Evolutionary conservation across 2,113 vertebrate genomes (phyloP).

Genomic region (Eptatretus burgeri): DNA sequence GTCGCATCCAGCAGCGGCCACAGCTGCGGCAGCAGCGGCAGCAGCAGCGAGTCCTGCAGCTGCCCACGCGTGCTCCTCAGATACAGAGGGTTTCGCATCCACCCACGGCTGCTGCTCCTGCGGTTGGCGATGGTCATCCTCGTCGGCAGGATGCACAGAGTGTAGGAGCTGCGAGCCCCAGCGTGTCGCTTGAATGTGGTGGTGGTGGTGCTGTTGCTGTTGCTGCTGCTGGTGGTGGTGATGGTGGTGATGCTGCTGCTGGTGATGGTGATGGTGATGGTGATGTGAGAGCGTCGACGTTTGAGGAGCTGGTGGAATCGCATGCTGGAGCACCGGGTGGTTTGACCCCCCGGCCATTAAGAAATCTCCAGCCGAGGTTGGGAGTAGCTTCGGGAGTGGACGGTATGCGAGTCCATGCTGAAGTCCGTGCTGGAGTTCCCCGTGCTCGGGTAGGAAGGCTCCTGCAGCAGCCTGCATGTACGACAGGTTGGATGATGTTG

Average conservation of each 20-base stretch:
- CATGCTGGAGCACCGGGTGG: too few relatives aligned
- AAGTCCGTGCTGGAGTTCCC: too few relatives aligned
- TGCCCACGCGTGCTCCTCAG: background rate
- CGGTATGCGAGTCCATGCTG: too few relatives aligned
- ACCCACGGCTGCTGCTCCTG: background rate
- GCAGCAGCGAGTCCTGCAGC: background rate
- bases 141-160: background rate
- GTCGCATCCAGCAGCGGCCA: background rate
- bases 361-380: too few relatives aligned
- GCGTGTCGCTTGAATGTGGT: slow-evolving; percentile 24
- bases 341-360: too few relatives aligned
- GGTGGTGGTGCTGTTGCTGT: slow-evolving; percentile 29
- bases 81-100: background rate
- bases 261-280: too few relatives aligned
- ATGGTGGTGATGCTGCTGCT: slow-evolving; percentile 23
- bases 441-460: too few relatives aligned
- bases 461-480: too few relatives aligned
- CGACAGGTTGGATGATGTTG: too few relatives aligned
- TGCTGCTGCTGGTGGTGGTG: slow-evolving; percentile 19
- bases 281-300: too few relatives aligned
- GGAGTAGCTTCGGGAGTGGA: too few relatives aligned
- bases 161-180: background rate
- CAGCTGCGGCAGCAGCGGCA: background rate
- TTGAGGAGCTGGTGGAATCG: too few relatives aligned
- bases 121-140: background rate